These are phyloP conservation scores for Rhorus exstirpatorius DNA, from an alignment of 2,888 invertebrate genomes.

Conservation along the genomic window DNA sequence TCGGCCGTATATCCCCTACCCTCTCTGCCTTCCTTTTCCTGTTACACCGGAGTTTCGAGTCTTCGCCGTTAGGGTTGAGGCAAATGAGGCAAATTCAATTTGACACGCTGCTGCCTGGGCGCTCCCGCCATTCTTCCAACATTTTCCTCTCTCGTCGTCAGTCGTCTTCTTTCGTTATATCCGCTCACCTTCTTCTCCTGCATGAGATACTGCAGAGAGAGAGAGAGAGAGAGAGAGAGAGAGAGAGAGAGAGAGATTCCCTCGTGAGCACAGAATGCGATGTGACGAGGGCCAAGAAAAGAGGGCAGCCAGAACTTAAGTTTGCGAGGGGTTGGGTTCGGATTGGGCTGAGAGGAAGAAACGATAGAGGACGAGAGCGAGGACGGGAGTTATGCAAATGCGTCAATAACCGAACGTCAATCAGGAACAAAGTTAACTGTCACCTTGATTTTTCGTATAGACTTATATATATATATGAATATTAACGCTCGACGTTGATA, in stretches of 20 bases:
- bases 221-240: slow-evolving; percentile 9
- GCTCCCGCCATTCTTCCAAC: slow-evolving; percentile 64
- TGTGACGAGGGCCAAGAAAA: slow-evolving; percentile 65
- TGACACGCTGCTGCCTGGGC: slow-evolving; percentile 81
- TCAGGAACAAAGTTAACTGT: slow-evolving; percentile 83
- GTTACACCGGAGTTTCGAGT: slow-evolving; percentile 66
- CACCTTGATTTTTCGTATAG: slow-evolving; percentile 24
- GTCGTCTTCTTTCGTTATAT: slow-evolving; percentile 35
- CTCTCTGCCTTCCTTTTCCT: slow-evolving; percentile 10
- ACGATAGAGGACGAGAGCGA: slow-evolving; percentile 69
- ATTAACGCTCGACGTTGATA: slow-evolving; percentile 19
- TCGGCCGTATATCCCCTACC: slow-evolving; percentile 5
- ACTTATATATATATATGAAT: slow-evolving; percentile 9
- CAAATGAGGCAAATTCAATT: slow-evolving; percentile 85
- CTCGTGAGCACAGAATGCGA: slow-evolving; percentile 19
- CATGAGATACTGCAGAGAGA: slow-evolving; percentile 21
- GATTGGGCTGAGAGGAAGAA: slow-evolving; percentile 64
- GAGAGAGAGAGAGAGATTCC: neutral
- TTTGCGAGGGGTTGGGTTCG: slow-evolving; percentile 21
- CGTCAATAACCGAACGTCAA: slow-evolving; percentile 85
- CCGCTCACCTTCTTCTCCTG: neutral
- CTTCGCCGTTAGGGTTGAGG: slow-evolving; percentile 71
- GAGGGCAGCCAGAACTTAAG: slow-evolving; percentile 44
- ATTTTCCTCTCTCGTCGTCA: slow-evolving; percentile 57
- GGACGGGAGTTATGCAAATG: slow-evolving; percentile 84